Conservation (phyloP, 2,113 vertebrate genomes). For the Bufo bufo region DNA sequence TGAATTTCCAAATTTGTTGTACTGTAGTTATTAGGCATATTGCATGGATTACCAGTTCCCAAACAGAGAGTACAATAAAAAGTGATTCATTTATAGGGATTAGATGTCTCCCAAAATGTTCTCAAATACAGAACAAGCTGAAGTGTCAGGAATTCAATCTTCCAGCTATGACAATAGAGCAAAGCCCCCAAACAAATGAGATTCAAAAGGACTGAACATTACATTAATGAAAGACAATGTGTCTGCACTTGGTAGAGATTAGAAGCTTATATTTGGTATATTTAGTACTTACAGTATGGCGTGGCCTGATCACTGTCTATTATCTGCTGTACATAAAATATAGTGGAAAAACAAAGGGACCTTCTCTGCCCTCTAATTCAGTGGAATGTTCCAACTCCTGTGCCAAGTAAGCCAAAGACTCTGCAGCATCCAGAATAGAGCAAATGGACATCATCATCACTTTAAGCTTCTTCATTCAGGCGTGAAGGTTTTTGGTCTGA, state of each 20-base stretch:
- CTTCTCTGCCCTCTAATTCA: neutral
- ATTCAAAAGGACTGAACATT: neutral
- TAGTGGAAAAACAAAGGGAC: neutral
- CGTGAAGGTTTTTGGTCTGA: no score
- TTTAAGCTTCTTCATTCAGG: no score
- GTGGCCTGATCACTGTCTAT: neutral
- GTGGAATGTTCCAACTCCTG: neutral
- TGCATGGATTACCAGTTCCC: slow-evolving; percentile 27
- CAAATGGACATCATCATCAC: no score
- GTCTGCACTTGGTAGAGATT: slow-evolving; percentile 13
- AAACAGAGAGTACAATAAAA: slow-evolving; percentile 1
- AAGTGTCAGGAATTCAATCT: slow-evolving; percentile 12
- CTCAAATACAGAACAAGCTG: slow-evolving; percentile 15
- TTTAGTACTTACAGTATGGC: no score
- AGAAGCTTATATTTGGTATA: neutral
- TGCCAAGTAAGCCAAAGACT: neutral
- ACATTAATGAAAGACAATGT: slow-evolving; percentile 1
- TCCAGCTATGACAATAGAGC: neutral
- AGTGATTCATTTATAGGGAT: slow-evolving; percentile 24
- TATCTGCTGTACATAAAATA: neutral
- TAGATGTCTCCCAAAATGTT: slow-evolving; percentile 33
- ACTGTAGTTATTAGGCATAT: slow-evolving; percentile 11
- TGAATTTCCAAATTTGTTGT: neutral
- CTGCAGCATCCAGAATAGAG: neutral
- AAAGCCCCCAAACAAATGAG: neutral